Evolutionary conservation across 2,113 vertebrate species (phyloP).

Genomic region (Cacatua alba): DNA sequence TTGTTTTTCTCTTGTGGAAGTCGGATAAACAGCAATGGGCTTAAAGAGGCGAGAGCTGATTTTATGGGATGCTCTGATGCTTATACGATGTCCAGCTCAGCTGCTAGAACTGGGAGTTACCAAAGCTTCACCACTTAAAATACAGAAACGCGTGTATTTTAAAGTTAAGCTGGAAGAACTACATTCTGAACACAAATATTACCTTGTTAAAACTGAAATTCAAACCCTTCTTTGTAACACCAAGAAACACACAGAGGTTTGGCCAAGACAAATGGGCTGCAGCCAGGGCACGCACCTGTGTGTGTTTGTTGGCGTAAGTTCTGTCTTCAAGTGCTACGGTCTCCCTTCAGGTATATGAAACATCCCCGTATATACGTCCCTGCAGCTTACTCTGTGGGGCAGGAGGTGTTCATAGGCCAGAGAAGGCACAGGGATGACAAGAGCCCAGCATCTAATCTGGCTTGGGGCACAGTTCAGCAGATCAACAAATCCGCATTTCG

Average conservation of each 20-base stretch:
- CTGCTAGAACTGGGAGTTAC: neutral
- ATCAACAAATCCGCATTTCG: neutral
- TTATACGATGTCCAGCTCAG: neutral
- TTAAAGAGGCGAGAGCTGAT: neutral
- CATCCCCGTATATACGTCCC: neutral
- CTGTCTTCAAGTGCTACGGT: neutral
- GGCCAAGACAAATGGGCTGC: rapidly evolving
- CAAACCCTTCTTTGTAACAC: neutral
- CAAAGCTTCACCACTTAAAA: neutral
- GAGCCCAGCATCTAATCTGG: neutral
- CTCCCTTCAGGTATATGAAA: neutral
- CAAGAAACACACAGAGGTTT: neutral
- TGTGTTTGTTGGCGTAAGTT: neutral
- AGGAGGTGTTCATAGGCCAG: neutral
- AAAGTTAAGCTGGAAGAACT: neutral
- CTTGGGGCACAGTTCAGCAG: neutral
- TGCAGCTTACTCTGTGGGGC: neutral
- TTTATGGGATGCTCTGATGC: neutral
- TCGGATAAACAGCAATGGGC: neutral
- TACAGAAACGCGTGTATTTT: neutral
- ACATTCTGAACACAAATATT: rapidly evolving
- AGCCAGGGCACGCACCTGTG: neutral
- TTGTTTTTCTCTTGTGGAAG: neutral
- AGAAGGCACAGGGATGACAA: neutral
- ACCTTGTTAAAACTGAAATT: neutral